Percentiles rank a stretch among this genome's conserved stretches.
These are phyloP conservation scores for Holacanthella duospinosa DNA, from an alignment of 2,888 invertebrate genomes.

Conservation along the genomic window DNA sequence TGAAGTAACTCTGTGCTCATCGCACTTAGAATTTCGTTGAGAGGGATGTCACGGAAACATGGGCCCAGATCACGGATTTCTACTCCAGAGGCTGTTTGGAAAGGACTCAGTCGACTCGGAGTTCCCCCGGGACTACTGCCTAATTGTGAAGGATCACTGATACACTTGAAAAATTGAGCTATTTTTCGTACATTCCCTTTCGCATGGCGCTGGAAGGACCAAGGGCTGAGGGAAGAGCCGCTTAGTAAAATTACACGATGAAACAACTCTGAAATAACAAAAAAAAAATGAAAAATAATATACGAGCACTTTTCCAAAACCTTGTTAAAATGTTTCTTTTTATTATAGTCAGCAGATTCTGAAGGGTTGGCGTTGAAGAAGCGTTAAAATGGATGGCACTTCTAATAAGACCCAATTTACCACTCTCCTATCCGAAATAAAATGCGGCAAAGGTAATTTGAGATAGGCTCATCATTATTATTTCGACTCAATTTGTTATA, in stretches of 20 bases:
- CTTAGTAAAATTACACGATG: conserved; percentile 63
- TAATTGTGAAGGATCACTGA: conserved; percentile 19
- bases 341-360: no score
- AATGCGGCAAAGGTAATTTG: no score
- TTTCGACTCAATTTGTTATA: no score
- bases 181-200: conserved; percentile 34
- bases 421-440: no score
- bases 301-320: no score
- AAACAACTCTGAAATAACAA: conserved; percentile 52
- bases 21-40: conserved; percentile 32
- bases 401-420: no score
- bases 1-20: conserved; percentile 30
- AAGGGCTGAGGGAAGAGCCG: conserved; percentile 66
- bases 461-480: no score
- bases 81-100: neutral
- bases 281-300: conserved; percentile 8
- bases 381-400: no score
- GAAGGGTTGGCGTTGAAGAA: no score
- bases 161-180: conserved; percentile 29
- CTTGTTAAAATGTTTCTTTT: no score
- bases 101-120: conserved; percentile 1
- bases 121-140: conserved; percentile 10
- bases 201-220: conserved; percentile 41
- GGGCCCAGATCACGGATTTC: conserved; percentile 30
- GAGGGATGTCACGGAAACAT: conserved; percentile 32